phyloP scores from a whole-genome alignment of 2,888 invertebrate genomes.

The Acanthopleura granulata region DNA sequence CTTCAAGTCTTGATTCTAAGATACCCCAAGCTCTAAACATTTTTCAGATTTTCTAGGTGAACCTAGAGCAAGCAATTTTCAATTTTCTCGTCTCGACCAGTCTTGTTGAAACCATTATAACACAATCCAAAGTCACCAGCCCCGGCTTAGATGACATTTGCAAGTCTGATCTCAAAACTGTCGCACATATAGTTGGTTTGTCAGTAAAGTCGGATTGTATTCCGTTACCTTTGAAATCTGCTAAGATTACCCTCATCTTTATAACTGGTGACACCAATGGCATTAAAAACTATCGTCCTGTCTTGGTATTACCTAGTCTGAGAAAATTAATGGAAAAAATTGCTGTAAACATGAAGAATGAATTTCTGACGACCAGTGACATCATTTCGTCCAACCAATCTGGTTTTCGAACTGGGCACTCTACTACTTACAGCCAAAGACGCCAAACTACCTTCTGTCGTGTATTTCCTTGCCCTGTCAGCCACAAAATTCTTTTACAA shows the following conservation, averaged over 20 bases:
- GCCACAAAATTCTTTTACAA: neutral
- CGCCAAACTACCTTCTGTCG: neutral
- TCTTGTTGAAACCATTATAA: neutral
- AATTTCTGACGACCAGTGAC: neutral
- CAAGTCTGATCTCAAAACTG: neutral
- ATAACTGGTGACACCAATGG: neutral
- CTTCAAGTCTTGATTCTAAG: neutral
- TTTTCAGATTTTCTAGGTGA: neutral
- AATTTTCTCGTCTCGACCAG: neutral
- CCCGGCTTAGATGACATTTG: neutral
- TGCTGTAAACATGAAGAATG: neutral
- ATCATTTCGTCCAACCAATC: neutral
- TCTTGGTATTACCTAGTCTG: neutral
- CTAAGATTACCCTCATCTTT: neutral
- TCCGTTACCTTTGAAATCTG: neutral
- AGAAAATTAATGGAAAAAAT: neutral
- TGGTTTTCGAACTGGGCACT: neutral
- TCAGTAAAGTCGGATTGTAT: neutral
- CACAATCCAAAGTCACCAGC: neutral
- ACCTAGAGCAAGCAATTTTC: neutral
- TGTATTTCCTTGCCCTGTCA: neutral
- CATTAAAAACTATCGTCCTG: neutral
- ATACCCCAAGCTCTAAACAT: neutral
- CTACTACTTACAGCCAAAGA: constrained; percentile 1
- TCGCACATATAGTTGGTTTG: neutral